Evolutionary conservation across 1,140 invertebrate genomes (phyloP).

Genomic region (Trichonephila clavata): DNA sequence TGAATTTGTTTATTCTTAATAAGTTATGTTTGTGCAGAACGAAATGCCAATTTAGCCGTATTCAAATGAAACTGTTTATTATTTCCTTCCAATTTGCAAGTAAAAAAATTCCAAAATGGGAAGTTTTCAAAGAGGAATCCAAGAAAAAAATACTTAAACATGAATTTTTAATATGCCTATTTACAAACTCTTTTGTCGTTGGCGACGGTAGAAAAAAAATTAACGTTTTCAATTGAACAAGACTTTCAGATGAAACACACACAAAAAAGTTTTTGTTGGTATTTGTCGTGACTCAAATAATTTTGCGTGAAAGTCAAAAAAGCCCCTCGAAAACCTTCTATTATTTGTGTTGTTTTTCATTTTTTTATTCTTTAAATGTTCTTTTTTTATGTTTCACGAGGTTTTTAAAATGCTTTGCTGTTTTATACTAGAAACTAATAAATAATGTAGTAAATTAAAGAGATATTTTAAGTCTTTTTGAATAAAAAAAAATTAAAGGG

Average conservation of each 20-base stretch:
- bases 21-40: background rate
- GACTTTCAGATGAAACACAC: background rate
- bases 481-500: background rate
- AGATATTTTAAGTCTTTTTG: slow-evolving; percentile 37
- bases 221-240: background rate
- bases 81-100: slow-evolving; percentile 13
- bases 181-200: slow-evolving; percentile 47
- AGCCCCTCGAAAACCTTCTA: background rate
- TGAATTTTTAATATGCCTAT: slow-evolving; percentile 46
- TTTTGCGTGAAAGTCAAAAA: slow-evolving; percentile 56
- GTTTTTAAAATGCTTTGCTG: slow-evolving; percentile 35
- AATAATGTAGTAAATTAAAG: slow-evolving; percentile 70
- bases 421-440: slow-evolving; percentile 14
- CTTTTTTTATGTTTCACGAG: background rate
- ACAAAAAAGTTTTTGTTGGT: slow-evolving; percentile 8
- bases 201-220: background rate
- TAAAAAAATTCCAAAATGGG: background rate
- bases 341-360: background rate
- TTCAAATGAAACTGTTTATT: slow-evolving; percentile 43
- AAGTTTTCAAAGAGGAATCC: background rate
- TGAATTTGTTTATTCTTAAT: slow-evolving; percentile 15
- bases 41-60: slow-evolving; percentile 8
- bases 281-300: slow-evolving; percentile 68
- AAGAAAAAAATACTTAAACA: background rate
- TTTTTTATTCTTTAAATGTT: slow-evolving; percentile 33